Base-by-base conservation (phyloP, 2,888 invertebrate species). In the Galerucella pusilla region DNA sequence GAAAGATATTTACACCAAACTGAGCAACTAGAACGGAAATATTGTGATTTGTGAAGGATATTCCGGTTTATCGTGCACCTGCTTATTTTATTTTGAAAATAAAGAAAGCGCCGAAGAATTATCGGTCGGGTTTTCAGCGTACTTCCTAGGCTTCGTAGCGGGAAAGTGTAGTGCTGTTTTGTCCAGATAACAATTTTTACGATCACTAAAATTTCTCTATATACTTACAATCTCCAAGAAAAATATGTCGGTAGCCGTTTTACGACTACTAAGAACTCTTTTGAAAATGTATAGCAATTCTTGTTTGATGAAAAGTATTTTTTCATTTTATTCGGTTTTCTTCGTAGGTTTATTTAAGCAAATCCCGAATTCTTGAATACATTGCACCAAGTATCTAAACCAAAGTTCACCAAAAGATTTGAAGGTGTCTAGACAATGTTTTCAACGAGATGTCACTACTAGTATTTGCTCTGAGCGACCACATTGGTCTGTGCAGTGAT, bases 21-120 rank as follows among this genome's bases (percentile, higher is more conserved):
- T 74, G 75, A 74, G 65, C 75, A 74, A 76, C 69, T 72, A 65
- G 73, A 60, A 70, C 68, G 76, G 69, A 68, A 68, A 71, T 14
- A 71, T 71, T 70, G 66, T 74, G 70, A 68, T 71, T 68, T 68
- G 66, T 68, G 66, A 61, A 20, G 64, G 71, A 68, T 75, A 64
- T 75, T 71, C 16, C 68, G 75, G 71, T 68, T 71, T 68, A 67
- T 74, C 52, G 61, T 68, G 52, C 68, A 71, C 75, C 64, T 67
- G 75, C 63, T 75, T 68, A 63, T 75, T 71, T 75, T 68, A 71
- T 54, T 52, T 57, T 60, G 35, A 59, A 64, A 73, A 12, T 54
- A 68, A 73, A 64, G 64, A 73, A 63, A 20, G 12, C 14, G 12
- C 61, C 5, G 20, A 66, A 64, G 54, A 63, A 63, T 70, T 63